Conservation (phyloP, 1,140 invertebrate genomes). For the Ostrea denselamellosa region DNA sequence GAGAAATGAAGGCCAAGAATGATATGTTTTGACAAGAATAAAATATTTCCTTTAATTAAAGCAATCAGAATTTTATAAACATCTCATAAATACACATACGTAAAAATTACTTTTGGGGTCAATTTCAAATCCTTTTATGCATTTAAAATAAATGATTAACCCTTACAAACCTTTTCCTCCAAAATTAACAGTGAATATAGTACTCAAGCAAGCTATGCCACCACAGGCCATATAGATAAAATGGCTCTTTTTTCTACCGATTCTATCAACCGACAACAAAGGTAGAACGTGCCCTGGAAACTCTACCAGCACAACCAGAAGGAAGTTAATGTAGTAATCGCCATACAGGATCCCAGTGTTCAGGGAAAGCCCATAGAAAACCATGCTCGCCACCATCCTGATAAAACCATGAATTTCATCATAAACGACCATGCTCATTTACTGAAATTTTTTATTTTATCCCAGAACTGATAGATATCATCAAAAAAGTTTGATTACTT, state of each 20-base stretch:
- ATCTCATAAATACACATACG: too few relatives aligned
- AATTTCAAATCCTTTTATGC: too few relatives aligned
- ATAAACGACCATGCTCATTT: too few relatives aligned
- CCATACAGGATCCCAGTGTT: slow-evolving; percentile 60
- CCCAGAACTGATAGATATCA: too few relatives aligned
- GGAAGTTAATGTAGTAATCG: slow-evolving; percentile 71
- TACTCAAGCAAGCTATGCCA: slow-evolving; percentile 62
- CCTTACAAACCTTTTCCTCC: slow-evolving; percentile 42
- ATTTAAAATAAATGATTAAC: too few relatives aligned
- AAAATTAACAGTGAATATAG: slow-evolving; percentile 60
- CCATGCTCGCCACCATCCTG: slow-evolving; percentile 85
- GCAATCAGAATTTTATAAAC: not conserved
- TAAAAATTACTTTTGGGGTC: too few relatives aligned
- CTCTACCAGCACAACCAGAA: slow-evolving; percentile 84
- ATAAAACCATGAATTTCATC: not conserved
- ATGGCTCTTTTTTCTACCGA: slow-evolving; percentile 64
- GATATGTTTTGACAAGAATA: too few relatives aligned
- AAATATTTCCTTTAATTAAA: not conserved
- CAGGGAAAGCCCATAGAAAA: slow-evolving; percentile 83
- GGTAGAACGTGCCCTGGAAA: slow-evolving; percentile 86
- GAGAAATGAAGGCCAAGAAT: too few relatives aligned
- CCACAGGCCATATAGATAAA: slow-evolving; percentile 62
- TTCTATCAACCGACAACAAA: slow-evolving; percentile 70
- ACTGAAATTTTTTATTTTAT: too few relatives aligned
- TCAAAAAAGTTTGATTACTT: too few relatives aligned